These are phyloP conservation scores for Volucella inflata DNA, from an alignment of 2,888 invertebrate genomes.

Conservation along the genomic window DNA sequence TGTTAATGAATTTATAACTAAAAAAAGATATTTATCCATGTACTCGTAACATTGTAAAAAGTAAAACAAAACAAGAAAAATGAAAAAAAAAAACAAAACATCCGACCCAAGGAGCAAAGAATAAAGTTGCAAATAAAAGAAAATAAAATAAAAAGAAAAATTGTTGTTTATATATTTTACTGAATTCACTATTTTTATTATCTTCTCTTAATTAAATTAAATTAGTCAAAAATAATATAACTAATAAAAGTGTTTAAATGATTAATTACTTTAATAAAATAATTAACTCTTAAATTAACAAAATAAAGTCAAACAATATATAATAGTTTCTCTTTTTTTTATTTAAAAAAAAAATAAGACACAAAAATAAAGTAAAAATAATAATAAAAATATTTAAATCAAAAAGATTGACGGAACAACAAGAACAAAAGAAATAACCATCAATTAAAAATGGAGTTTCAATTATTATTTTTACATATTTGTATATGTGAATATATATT, in stretches of 20 bases:
- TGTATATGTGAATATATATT: conserved; percentile 1
- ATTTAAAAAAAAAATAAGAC: too few relatives aligned
- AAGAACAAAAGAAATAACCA: conserved; percentile 40
- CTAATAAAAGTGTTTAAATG: conserved; percentile 55
- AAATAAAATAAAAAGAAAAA: conserved; percentile 43
- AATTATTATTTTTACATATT: background rate
- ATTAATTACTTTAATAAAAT: conserved; percentile 60
- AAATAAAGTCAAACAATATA: conserved; percentile 61
- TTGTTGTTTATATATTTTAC: conserved; percentile 43
- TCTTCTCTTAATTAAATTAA: conserved; percentile 52
- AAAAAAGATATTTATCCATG: too few relatives aligned
- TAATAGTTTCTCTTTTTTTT: background rate
- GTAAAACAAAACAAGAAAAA: background rate
- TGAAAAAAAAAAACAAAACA: background rate
- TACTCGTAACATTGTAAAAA: too few relatives aligned
- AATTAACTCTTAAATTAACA: conserved; percentile 46
- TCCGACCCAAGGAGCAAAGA: background rate
- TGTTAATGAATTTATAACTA: too few relatives aligned
- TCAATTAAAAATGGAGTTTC: background rate
- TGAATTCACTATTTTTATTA: conserved; percentile 70
- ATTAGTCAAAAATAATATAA: conserved; percentile 65
- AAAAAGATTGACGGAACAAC: conserved; percentile 52
- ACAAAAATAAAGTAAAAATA: conserved; percentile 36
- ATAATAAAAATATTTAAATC: conserved; percentile 20
- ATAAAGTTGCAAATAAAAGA: background rate